A percentile compares a stretch with the other conserved stretches of the same genome.
Conservation (phyloP, 1,140 invertebrate species). For the Drosophila triauraria region DNA sequence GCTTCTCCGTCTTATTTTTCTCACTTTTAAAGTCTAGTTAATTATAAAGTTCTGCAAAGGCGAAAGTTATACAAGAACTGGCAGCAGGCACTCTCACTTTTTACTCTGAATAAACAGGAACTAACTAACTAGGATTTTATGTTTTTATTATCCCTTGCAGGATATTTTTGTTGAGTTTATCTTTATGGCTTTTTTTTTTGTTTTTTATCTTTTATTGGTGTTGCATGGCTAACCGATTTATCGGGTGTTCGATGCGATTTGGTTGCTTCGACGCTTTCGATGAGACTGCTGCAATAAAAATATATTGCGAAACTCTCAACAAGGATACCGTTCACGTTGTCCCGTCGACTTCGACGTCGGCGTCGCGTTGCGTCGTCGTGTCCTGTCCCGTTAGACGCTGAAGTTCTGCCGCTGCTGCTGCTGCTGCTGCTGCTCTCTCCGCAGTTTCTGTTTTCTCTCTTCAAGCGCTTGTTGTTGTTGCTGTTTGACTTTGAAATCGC, state of each 20-base stretch:
- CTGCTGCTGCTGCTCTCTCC: slow-evolving; percentile 36
- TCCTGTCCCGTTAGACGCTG: slow-evolving; percentile 56
- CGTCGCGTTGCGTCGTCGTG: slow-evolving; percentile 29
- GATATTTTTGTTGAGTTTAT: not conserved
- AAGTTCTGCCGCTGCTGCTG: slow-evolving; percentile 47
- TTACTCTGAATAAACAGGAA: not conserved
- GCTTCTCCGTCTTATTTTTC: slow-evolving; percentile 6
- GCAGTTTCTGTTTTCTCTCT: slow-evolving; percentile 62
- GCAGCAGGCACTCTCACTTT: slow-evolving; percentile 24
- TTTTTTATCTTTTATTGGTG: slow-evolving; percentile 6
- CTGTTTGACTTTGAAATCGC: slow-evolving; percentile 75
- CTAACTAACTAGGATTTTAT: not conserved
- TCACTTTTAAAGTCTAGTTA: slow-evolving; percentile 7
- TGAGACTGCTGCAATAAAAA: slow-evolving; percentile 82
- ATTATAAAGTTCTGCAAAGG: slow-evolving; percentile 17
- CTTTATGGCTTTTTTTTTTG: not conserved
- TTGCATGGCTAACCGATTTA: slow-evolving; percentile 39
- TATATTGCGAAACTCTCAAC: slow-evolving; percentile 82
- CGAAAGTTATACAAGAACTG: slow-evolving; percentile 50
- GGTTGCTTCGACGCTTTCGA: slow-evolving; percentile 73
- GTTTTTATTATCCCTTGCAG: not conserved
- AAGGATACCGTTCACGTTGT: slow-evolving; percentile 75
- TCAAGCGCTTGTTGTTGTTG: slow-evolving; percentile 65
- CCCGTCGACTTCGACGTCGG: slow-evolving; percentile 37
- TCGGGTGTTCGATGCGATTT: slow-evolving; percentile 60